Evolutionary conservation across 2,797 vertebrate genomes (phyloP), one percentile per base, ranked within the genome.

Genomic region (Zalophus californianus): DNA sequence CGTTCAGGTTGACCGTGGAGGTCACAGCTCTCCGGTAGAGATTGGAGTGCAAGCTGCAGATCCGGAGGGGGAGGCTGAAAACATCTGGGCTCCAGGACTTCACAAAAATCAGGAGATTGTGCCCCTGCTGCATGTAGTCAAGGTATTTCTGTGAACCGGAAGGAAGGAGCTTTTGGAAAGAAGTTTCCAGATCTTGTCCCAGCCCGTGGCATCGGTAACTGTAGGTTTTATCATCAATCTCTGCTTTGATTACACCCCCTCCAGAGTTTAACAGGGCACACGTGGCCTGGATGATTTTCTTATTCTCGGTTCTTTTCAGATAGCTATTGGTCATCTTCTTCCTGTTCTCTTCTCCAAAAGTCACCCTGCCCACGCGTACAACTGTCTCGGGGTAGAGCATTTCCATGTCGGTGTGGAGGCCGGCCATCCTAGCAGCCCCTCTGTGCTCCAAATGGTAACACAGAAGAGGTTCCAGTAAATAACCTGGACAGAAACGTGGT

Each of bases 261-360:
- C 98, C 98, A 41, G 98, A 99, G 90, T 98, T 98, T 85, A 98
- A 85, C 94, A 98, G 87, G 0, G 96, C 97, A n/a, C 98, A 98
- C 0, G 38, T 95, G 2, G 97, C 98, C 80, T 11, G 25, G 62
- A 92, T 79, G 73, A 99, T 94, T 8, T 86, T 79, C 5, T 72
- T 84, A 78, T 98, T 96, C 64, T 92, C 32, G 8, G 78, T 79
- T 50, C 32, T 95, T 72, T 97, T 97, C 62, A 94, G 75, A 62
- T 38, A 72, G 18, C 1, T 18, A 38, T 97, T n/a, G 10, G 62
- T 66, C 94, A 62, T 96, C 27, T 93, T 97, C 82, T 97, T 98
- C 56, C 98, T 93, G 29, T 15, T 91, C 16, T 73, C 96, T 86
- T 97, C 97, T 91, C 97, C 97, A 35, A 96, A 82, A 96, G 70